Evolutionary conservation across 2,797 vertebrate species (phyloP).

Genomic region (Sebastes oblongus): DNA sequence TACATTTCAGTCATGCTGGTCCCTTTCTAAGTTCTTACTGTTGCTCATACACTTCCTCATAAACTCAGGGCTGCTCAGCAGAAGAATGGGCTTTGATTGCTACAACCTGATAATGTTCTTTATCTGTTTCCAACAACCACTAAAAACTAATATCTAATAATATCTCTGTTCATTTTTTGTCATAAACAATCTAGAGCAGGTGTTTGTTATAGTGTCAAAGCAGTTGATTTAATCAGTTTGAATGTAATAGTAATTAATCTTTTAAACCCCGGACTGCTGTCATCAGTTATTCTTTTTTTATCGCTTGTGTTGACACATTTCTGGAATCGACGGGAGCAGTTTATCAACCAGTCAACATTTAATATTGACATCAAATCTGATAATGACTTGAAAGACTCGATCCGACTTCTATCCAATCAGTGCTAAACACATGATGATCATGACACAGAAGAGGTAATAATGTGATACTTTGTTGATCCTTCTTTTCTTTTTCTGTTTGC

Average conservation of each 20-base stretch:
- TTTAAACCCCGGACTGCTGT: neutral
- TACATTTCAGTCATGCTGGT: too few relatives aligned
- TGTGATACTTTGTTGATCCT: neutral
- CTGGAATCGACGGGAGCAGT: neutral
- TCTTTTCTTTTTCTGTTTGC: slow-evolving; percentile 10
- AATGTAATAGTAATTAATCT: neutral
- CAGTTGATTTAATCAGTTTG: neutral
- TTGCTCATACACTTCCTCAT: too few relatives aligned
- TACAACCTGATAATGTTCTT: too few relatives aligned
- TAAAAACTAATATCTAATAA: neutral
- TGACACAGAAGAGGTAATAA: slow-evolving; percentile 2
- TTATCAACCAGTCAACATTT: slow-evolving; percentile 7
- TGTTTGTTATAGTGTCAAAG: neutral
- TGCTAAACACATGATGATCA: neutral
- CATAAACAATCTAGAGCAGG: neutral
- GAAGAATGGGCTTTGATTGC: too few relatives aligned
- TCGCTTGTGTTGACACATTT: slow-evolving; percentile 8
- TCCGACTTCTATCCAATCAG: neutral
- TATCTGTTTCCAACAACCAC: neutral
- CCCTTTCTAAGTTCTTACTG: too few relatives aligned
- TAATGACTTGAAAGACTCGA: slow-evolving; percentile 10
- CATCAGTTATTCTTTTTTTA: neutral
- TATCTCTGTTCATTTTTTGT: neutral
- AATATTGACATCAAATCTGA: slow-evolving; percentile 22
- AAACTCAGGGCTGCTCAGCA: too few relatives aligned